Evolutionary conservation across 2,888 invertebrate species (phyloP), one percentile per base, ranked within the genome.

Genomic region (Drosophila prolongata): DNA sequence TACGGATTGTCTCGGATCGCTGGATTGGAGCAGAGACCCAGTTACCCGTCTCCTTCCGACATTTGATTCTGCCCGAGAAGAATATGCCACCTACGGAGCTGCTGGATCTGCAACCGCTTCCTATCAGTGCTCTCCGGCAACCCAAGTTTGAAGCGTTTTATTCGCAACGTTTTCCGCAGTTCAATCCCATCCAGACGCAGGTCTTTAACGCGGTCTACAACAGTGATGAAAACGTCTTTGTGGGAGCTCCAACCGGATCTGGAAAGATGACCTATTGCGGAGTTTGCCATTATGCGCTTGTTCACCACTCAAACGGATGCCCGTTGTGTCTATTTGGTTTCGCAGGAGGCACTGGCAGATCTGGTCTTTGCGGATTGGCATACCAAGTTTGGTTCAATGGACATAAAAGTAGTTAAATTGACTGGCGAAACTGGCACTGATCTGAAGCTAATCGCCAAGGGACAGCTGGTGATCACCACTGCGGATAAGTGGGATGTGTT

Each of bases 401-500:
- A 96, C 8, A 95, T 97, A 77, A 89, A 94, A 93, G 98, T 95
- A 59, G 99, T 99, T 0, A 94, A 98, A 54, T 91, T 99, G 60
- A 99, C 99, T 0, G 99, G 99, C 0, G 99, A 99, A 92, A 99
- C 99, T 0, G 98, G 98, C 0, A 98, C 98, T 0, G 99, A 99
- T 93, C 94, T 99, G 84, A 99, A 99, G 90, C 92, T 97, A 0
- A 92, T 99, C 19, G 97, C 97, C 42, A 97, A 98, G 91, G 98
- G 98, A 0, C 98, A 99, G 92, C 95, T 99, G n/a, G 96, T 99
- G 46, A 95, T 99, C 73, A 97, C 98, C 5, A 99, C 99, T 0
- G 98, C 99, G 0, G 99, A 99, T 90, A 98, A 98, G 87, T 99
- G 99, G 99, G 99, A 99, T 91, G 98, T 99, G 4, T 93, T 99